A percentile compares a stretch with the other conserved stretches of the same genome.
These are phyloP conservation scores for Stigmatopora argus DNA, from an alignment of 2,113 vertebrate species.

Conservation along the genomic window DNA sequence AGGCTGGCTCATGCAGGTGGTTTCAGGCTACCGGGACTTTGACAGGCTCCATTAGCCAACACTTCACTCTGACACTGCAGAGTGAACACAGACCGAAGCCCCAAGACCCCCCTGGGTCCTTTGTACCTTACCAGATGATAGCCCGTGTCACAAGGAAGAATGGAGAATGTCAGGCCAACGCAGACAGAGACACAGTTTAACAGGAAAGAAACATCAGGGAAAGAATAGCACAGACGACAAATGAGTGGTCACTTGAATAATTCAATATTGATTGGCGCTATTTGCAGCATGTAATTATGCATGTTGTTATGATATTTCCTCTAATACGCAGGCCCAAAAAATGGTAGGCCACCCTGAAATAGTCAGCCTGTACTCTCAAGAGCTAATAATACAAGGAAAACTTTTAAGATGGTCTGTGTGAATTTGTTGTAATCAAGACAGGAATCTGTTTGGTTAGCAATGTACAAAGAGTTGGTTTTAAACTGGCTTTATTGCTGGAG, in stretches of 20 bases:
- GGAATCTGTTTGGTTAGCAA: conserved; percentile 46
- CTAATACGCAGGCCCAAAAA: not conserved
- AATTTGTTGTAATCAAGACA: conserved; percentile 35
- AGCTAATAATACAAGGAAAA: conserved; percentile 18
- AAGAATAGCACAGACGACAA: not conserved
- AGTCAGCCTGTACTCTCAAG: conserved; percentile 16
- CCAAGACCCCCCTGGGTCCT: conserved; percentile 50
- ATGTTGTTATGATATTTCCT: conserved; percentile 1
- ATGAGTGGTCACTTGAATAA: not conserved
- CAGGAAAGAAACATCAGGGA: conserved; percentile 1
- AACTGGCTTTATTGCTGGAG: conserved; percentile 25
- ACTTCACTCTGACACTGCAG: conserved; percentile 55
- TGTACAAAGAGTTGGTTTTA: conserved; percentile 41
- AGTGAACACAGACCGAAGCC: conserved; percentile 41
- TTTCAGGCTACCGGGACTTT: conserved; percentile 53
- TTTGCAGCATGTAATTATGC: not conserved
- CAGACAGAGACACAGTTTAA: conserved; percentile 31
- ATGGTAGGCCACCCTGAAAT: conserved; percentile 9
- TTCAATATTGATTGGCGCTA: not conserved
- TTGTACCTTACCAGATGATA: conserved; percentile 58
- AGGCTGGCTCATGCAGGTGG: conserved; percentile 46
- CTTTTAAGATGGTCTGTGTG: conserved; percentile 35
- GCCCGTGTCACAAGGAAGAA: conserved; percentile 52
- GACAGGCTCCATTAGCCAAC: conserved; percentile 60
- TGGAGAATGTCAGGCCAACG: conserved; percentile 32